Base-by-base conservation (phyloP, 2,113 vertebrate species). In the Colinus virginianus region DNA sequence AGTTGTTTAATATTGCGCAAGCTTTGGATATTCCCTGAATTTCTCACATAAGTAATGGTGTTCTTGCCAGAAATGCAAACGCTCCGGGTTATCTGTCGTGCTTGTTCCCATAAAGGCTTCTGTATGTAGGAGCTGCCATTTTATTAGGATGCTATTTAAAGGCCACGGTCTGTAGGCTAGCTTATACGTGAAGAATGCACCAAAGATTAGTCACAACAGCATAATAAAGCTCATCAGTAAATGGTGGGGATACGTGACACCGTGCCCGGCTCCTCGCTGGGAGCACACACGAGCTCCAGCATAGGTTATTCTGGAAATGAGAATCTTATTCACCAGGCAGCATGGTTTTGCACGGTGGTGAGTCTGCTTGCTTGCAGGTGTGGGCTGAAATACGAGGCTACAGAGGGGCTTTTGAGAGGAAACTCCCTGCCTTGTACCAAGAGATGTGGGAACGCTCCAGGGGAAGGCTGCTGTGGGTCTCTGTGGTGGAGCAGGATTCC, bases 401-500 rank as follows among this genome's bases (percentile, higher is more conserved):
- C 59, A 48, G 38, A 9, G 7, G 40, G 43, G 28, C 20, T 58
- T 86, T 45, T 53, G 78, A 45, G 53, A 77, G 40, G 5, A 62
- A 28, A 1, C 12, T 0, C 40, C 15, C 6, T 45, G 58, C 23
- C 3, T 8, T 28, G 43, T 32, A 14, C 30, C 7, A 40, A 4
- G 72, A 69, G 59, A 26, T 32, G 45, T 70, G 80, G 64, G 72
- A 64, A 58, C 3, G 59, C 13, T 51, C 2, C 18, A 17, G 55
- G 7, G 45, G 16, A 34, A 58, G 40, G 9, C 28, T 55, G 71
- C 74, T 3, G 70, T 51, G 0, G 1, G 59, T 66, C 0, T 2
- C 71, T 56, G 67, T 2, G 76, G 91, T 86, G 77, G 83, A 80
- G 86, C 91, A 61, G 68, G 77, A 32, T 6, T 69, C 43, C 64